Evolutionary conservation across 2,797 vertebrate genomes (phyloP), one percentile per base, ranked within the genome.

Genomic region (Nasua narica): DNA sequence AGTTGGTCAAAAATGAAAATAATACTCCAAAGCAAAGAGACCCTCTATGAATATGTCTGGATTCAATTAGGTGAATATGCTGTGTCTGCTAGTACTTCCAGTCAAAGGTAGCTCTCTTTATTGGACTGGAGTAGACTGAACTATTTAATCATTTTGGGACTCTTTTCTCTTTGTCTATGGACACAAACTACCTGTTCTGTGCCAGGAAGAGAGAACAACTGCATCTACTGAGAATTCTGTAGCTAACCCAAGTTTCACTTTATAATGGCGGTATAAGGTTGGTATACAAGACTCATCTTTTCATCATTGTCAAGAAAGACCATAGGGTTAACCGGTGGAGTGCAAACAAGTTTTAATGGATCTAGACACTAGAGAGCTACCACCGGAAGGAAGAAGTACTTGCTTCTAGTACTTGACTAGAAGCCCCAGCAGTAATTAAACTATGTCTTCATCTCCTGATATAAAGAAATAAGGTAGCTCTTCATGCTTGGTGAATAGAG

Each of bases 1-100:
- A 79, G 62, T 65, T 95, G 60, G 35, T 84, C 13, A 96, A 88
- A 94, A 96, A 56, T 77, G 81, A 95, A 93, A 96, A 77, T 79
- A 67, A 69, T 86, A 60, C 18, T 77, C 62, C 11, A 90, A 81
- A 95, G 69, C 43, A 86, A 82, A 77, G 78, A 96, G 84, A 87
- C 48, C 7, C 60, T 90, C 19, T 90, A 0, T 90, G 48, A 93
- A 76, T n/a, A 18, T 60, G n/a, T 25, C 7, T 97, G 50, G 72
- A 69, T 69, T 35, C 48, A 90, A 13, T 78, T 74, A 88, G 81
- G 25, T 88, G 16, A 88, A 32, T 93, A 32, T 76, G 46, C 52
- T 87, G 10, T 74, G 3, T 87, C 79, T 85, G 23, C 35, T 84
- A 43, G 23, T 84, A 60, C 48, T 46, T 32, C 54, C 35, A 62